These are phyloP conservation scores for Ptychobarbus kaznakovi DNA, from an alignment of 2,797 vertebrate genomes.

Conservation along the genomic window DNA sequence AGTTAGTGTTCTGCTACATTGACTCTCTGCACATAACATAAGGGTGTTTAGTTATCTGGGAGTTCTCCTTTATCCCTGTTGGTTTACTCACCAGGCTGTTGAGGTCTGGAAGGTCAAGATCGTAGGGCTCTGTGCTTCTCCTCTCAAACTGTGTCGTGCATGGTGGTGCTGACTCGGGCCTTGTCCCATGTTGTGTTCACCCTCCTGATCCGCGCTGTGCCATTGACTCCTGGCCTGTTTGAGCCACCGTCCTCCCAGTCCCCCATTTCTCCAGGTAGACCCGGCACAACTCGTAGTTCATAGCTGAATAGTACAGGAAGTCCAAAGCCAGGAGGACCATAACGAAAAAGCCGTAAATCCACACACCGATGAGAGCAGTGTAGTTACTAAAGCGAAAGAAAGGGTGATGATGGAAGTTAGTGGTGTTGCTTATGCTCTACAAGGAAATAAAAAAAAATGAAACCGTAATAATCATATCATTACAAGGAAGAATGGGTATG, in stretches of 20 bases:
- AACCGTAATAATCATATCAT: conserved; percentile 25
- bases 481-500: conserved; percentile 10
- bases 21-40: neutral
- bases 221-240: conserved; percentile 89
- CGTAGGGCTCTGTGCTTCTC: conserved; percentile 78
- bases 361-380: conserved; percentile 94
- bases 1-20: neutral
- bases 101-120: conserved; percentile 83
- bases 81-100: conserved; percentile 65
- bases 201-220: conserved; percentile 76
- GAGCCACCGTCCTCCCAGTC: conserved; percentile 93
- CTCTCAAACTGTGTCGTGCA: conserved; percentile 72
- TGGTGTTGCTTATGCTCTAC: neutral
- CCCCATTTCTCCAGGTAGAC: conserved; percentile 96
- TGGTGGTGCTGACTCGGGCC: conserved; percentile 58
- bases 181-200: conserved; percentile 74
- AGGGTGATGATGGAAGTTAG: neutral
- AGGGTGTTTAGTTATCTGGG: neutral
- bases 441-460: neutral
- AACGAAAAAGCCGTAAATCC: conserved; percentile 98
- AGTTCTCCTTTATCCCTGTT: neutral
- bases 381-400: conserved; percentile 85
- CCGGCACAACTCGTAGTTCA: conserved; percentile 97
- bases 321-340: conserved; percentile 93
- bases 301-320: conserved; percentile 96